phyloP scores from a whole-genome alignment of 92 coral and sea anemone genomes.

The Anthopleura xanthogrammica region DNA sequence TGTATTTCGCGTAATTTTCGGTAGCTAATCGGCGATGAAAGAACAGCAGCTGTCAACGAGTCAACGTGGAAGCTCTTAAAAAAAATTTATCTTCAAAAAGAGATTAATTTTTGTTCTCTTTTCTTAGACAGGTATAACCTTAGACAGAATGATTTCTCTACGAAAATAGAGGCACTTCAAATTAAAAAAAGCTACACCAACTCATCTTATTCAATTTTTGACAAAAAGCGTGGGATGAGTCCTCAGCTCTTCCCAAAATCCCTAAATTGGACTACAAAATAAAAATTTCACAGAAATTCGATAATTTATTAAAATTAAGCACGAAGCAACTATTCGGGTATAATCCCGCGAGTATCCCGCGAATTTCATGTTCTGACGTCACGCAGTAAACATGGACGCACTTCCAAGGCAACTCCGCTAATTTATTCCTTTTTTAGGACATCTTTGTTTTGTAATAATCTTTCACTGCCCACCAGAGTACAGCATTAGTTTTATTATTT shows the following conservation, averaged over 20 bases:
- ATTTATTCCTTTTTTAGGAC: constrained; percentile 14
- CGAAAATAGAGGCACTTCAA: too few species aligned
- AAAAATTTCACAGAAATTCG: not conserved
- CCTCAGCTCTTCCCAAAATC: too few species aligned
- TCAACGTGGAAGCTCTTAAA: not conserved
- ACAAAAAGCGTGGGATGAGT: too few species aligned
- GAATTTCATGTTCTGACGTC: constrained; percentile 42
- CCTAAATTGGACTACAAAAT: too few species aligned
- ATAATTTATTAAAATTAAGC: too few species aligned
- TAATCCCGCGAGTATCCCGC: constrained; percentile 5
- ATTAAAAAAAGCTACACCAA: too few species aligned
- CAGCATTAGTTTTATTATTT: not conserved
- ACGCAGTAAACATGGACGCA: constrained; percentile 57
- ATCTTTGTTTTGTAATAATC: constrained; percentile 13
- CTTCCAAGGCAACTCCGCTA: constrained; percentile 54
- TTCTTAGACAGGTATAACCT: not conserved
- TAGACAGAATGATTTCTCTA: too few species aligned
- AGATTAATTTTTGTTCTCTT: too few species aligned
- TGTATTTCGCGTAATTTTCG: not conserved
- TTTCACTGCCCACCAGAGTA: not conserved
- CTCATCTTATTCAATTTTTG: too few species aligned
- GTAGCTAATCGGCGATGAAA: not conserved
- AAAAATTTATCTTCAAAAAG: too few species aligned
- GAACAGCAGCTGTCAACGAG: not conserved
- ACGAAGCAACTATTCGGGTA: not conserved